Evolutionary conservation across 2,888 invertebrate genomes (phyloP), one percentile per base, ranked within the genome.

Genomic region (Drosophila sordidula): DNA sequence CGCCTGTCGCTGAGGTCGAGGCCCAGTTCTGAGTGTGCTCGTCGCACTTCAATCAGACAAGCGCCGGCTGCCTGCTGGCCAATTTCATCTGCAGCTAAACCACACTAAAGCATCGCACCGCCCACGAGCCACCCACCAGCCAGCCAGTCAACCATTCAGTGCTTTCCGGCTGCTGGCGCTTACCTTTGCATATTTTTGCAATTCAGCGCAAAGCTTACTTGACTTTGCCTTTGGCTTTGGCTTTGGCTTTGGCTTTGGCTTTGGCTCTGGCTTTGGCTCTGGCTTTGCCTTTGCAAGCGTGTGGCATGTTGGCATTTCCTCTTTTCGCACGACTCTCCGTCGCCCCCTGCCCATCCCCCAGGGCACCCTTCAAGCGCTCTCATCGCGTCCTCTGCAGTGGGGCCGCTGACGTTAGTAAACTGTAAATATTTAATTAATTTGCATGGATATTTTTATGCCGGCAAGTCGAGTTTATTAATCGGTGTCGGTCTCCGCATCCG

Each of bases 181-280:
- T 89, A 89, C 83, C 89, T 85, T 85, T 89, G 90, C 89, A 89
- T 89, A 89, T 89, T 85, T 85, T 88, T 87, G 89, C 89, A 89
- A 89, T 85, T 85, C 87, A 86, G 84, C 80, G 89, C 76, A 81
- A 84, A 86, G 86, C 89, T 88, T 61, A 70, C 87, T 86, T 80
- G 78, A 56, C 80, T 88, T 79, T 68, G 59, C 55, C 74, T 61
- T 56, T 70, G 47, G 6, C 39, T n/a, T 8, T 26, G 47, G 16
- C 54, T 39, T 8, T 44, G 44, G 44, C 44, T 26, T n/a, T 45
- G 38, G 44, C 51, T 29, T 50, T 34, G 47, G 41, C 54, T 57
- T 49, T 54, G 56, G 74, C n/a, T n/a, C n/a, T n/a, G n/a, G n/a
- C n/a, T n/a, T n/a, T n/a, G n/a, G n/a, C n/a, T n/a, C n/a, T n/a